Base-by-base conservation (phyloP, 2,888 invertebrate species). In the Dicyrtoma fusca region DNA sequence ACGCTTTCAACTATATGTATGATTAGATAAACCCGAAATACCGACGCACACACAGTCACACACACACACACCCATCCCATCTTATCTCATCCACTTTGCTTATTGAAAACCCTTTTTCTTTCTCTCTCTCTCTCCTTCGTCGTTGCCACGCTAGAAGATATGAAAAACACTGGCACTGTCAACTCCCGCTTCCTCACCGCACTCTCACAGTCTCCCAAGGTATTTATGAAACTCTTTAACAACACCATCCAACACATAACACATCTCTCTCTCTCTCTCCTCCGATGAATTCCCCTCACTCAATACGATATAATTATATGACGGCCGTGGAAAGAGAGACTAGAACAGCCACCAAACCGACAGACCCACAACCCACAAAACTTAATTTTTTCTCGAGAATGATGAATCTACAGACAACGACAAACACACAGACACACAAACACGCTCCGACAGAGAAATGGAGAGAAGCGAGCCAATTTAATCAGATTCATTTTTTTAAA, bases 1-100 rank as follows among this genome's bases (percentile, higher is more conserved):
- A 74, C 71, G 72, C 70, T 70, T 74, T 74, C 74, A 65, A 71
- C 57, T 49, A 42, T 62, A 71, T 65, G 57, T 71, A 74, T 71
- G 71, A 71, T 74, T 69, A 68, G 71, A 71, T 68, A 74, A 71
- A 71, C 74, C 64, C 47, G 51, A 61, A 65, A 70, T 66, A 70
- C 49, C 62, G 19, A 62, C 57, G 62, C 61, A 34, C 53, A 53
- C 47, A 62, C 66, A 19, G 21, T 17, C 19, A 34, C 44, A 34
- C 53, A 53, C 47, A 62, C 66, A 19, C 42, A 42, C 19, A 34
- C 44, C 6, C 64, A 45, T n/a, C 10, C 44, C 63, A n/a, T 21
- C 26, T 21, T 49, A 64, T 64, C 21, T 45, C 45, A 69, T 69
- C 69, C 69, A 57, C 68, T 68, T 68, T 65, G 19, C 68, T 68